A percentile compares a stretch with the other conserved stretches of the same genome.
phyloP scores from a whole-genome alignment of 1,140 invertebrate genomes.

The Drosophila virilis region DNA sequence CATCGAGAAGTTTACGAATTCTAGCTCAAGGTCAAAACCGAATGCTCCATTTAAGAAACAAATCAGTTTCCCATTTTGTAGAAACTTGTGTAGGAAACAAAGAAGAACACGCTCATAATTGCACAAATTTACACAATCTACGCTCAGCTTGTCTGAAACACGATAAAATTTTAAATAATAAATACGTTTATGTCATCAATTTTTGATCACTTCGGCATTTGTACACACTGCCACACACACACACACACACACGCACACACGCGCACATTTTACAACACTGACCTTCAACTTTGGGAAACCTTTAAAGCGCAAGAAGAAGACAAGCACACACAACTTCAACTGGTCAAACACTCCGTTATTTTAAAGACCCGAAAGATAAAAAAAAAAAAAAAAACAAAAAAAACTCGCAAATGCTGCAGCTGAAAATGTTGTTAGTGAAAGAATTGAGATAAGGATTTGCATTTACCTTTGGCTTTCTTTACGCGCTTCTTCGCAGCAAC shows the following conservation, averaged over 20 bases:
- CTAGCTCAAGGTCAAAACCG: neutral
- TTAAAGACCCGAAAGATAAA: no score
- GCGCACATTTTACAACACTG: conserved; percentile 22
- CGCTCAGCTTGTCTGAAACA: no score
- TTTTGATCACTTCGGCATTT: conserved; percentile 6
- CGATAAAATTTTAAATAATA: no score
- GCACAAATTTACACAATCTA: no score
- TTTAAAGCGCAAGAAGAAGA: conserved; percentile 1
- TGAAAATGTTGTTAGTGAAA: conserved; percentile 10
- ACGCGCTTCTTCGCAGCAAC: conserved; percentile 29
- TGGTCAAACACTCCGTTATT: neutral
- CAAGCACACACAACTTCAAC: neutral
- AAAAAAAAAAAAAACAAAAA: neutral
- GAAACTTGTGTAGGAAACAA: no score
- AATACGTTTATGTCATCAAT: neutral
- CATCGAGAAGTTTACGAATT: neutral
- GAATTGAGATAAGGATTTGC: conserved; percentile 16
- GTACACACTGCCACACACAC: neutral
- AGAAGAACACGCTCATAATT: no score
- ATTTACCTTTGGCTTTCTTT: conserved; percentile 55
- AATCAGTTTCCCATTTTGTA: no score
- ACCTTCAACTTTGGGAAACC: conserved; percentile 18
- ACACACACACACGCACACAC: neutral
- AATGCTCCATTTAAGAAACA: neutral
- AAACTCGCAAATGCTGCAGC: neutral